Base-by-base conservation (phyloP, 1,140 invertebrate genomes). In the Pseudomyrmex gracilis region DNA sequence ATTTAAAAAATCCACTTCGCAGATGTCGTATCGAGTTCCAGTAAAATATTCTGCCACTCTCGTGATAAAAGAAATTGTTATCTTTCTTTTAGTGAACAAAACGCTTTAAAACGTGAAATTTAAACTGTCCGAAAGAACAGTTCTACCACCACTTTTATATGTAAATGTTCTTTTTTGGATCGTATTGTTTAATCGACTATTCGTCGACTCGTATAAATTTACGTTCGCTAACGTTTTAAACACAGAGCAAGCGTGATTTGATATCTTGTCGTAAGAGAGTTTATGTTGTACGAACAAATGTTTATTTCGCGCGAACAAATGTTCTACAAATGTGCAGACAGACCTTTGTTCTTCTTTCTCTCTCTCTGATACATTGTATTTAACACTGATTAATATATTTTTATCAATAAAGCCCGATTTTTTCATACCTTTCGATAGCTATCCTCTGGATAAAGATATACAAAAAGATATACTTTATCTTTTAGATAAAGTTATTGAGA, bases 151-250 rank as follows among this genome's bases (percentile, higher is more conserved):
- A 13, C 49, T 68, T 68, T 68, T 53, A 34, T n/a, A 43, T 12
- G 10, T 51, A 15, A 49, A 67, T 22, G 45, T 15, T 43, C 7
- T 34, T 13, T 7, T 57, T 12, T 5, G 20, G 1, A 43, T 8
- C 80, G 45, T 83, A 77, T 83, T 73, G 66, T 85, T 83, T 85
- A 85, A 87, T 87, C 57, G 76, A 82, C 34, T 63, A 45, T 55
- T 34, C 49, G 57, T 22, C 34, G 49, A 58, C 15, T 17, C 22
- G 55, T n/a, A 34, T 10, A n/a, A 73, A 73, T 3, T 51, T 51
- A 17, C 22, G 24, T 51, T 22, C 47, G 47, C 58, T 34, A 63
- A 63, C 63, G 10, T 74, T 74, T 74, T 34, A 34, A 34, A 34
- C 34, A 34, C 34, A 34, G 34, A 34, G 24, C 24, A 5, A 34